Base-by-base conservation (phyloP, 2,888 invertebrate species). In the Dicycla oo region DNA sequence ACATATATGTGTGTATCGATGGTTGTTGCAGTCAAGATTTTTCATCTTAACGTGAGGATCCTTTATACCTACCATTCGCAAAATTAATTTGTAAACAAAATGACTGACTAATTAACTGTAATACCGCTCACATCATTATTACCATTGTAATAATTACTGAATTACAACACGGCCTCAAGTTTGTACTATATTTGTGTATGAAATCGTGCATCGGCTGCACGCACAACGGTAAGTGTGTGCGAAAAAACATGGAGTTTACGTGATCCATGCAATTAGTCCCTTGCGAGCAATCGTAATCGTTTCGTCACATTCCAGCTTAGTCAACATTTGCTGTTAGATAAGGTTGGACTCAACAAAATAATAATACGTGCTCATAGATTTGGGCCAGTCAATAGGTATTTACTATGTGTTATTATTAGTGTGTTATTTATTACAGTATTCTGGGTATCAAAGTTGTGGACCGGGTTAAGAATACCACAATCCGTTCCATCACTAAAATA, bases 251-350 rank as follows among this genome's bases (percentile, higher is more conserved):
- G 68, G 66, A 69, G 83, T 90, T 92, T 90, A 90, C 91, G 90
- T 92, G 92, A 88, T 89, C 85, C 83, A 81, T 82, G 90, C 90
- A 91, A 92, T 93, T 91, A 93, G 84, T 88, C 86, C 78, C 88
- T 87, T 81, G 87, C 88, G 86, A 86, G 88, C 88, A 88, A 87
- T 87, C 87, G 88, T 91, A 93, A 93, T 92, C 90, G 88, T 91
- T 93, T 94, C 92, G 93, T 93, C 93, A 93, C 88, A 91, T 89
- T 89, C 87, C 86, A 85, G 85, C 86, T 88, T 88, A 91, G 92
- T 90, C 90, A 93, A 93, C 88, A 92, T 87, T 89, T 85, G 78
- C 78, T 77, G 82, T 88, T 88, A 82, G 87, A 87, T 89, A 88
- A 84, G 85, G 73, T 61, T 77, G 63, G 57, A 73, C 70, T 69